Evolutionary conservation across 2,888 invertebrate species (phyloP), one percentile per base, ranked within the genome.

Genomic region (Drymonia ruficornis): DNA sequence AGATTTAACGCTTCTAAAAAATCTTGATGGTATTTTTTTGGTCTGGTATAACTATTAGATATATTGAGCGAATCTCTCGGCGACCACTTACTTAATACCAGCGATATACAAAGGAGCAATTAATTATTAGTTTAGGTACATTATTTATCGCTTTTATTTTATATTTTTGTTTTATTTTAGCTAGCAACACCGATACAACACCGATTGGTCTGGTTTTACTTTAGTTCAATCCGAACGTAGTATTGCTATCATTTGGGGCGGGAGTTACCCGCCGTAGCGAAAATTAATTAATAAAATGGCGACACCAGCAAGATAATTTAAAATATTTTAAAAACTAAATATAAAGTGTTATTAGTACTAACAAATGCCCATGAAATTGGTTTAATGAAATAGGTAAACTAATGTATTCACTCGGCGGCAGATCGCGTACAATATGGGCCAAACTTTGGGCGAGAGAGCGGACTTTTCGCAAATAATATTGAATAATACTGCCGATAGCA

Each of bases 181-280:
- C 81, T 86, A 88, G 86, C 84, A 81, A 87, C 89, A 88, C 83
- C 83, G 78, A 87, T 77, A 88, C 88, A 84, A 89, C 90, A 88
- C 86, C 82, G 80, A 90, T 89, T 89, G 90, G 90, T 90, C 89
- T 80, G 86, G 82, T 81, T 78, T 46, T 70, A 75, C 67, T 72
- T 70, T 72, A 79, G 81, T 82, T 79, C 79, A 73, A 76, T 80
- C 80, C 80, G 79, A 78, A 76, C 76, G 61, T 69, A 77, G 84
- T 89, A 89, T 89, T 89, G 89, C 89, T 89, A 78, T 84, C 78
- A 74, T 77, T 77, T 71, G 66, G 53, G 18, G 34, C 18, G 63
- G 61, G 57, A 52, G 54, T 56, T 52, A 44, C 53, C 52, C 52
- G 50, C 59, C 49, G 52, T 44, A 45, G 48, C 53, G 38, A 34